Evolutionary conservation across 1,140 invertebrate genomes (phyloP).

Genomic region (Micrasema longulum): DNA sequence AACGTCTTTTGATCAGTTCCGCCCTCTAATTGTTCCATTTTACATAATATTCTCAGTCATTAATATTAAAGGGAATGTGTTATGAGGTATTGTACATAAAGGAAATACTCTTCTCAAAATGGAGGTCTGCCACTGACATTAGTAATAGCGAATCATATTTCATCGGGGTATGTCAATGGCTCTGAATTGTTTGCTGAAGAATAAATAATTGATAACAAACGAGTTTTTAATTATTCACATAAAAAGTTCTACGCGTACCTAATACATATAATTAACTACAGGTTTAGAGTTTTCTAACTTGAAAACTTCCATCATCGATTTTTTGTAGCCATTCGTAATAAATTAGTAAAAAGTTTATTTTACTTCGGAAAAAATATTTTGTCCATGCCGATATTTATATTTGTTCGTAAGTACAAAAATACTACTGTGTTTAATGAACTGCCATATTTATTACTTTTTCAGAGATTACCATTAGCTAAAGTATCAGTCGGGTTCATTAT

Average conservation of each 20-base stretch:
- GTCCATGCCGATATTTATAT: too few species aligned
- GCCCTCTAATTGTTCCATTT: constrained; percentile 17
- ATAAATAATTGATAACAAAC: constrained; percentile 37
- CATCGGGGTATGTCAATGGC: constrained; percentile 42
- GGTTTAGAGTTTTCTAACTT: too few species aligned
- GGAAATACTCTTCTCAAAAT: constrained; percentile 25
- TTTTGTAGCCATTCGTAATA: too few species aligned
- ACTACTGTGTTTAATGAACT: too few species aligned
- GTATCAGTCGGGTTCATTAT: too few species aligned
- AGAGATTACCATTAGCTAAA: too few species aligned
- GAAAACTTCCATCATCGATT: too few species aligned
- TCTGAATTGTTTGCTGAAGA: constrained; percentile 40
- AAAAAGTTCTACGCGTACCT: not conserved
- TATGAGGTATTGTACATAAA: constrained; percentile 1
- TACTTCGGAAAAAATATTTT: too few species aligned
- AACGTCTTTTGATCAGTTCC: constrained; percentile 8
- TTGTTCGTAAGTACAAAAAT: too few species aligned
- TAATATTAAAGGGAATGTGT: constrained; percentile 42
- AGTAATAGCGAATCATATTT: constrained; percentile 46
- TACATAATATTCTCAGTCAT: constrained; percentile 38
- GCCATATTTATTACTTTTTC: too few species aligned
- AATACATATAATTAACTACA: too few species aligned
- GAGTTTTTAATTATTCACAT: not conserved
- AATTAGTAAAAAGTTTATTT: too few species aligned
- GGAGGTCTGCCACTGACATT: constrained; percentile 41